These are phyloP conservation scores for Serrognathus titanus DNA, from an alignment of 2,888 invertebrate species.

Conservation along the genomic window DNA sequence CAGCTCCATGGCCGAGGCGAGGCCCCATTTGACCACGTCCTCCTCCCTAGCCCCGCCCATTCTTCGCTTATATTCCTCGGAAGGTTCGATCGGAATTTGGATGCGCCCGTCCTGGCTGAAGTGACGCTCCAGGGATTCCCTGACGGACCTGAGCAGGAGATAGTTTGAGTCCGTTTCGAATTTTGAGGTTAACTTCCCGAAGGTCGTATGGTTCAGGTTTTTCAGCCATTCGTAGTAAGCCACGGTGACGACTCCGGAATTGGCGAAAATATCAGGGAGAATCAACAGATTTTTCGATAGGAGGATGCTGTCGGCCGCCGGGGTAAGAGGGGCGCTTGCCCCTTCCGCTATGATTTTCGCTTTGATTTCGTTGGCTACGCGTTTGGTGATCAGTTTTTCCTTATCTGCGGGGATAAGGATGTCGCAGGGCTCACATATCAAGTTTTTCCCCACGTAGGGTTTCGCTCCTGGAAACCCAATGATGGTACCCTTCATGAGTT, in stretches of 20 bases:
- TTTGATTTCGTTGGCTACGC: constrained; percentile 80
- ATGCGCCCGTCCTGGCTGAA: constrained; percentile 14
- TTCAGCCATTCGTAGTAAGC: constrained; percentile 92
- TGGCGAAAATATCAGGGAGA: constrained; percentile 73
- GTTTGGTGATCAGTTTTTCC: constrained; percentile 84
- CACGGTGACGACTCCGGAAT: constrained; percentile 85
- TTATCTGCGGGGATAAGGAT: constrained; percentile 92
- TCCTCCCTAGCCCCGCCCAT: constrained; percentile 75
- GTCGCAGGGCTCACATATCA: constrained; percentile 87
- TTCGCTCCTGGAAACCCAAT: constrained; percentile 85
- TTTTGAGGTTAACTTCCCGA: constrained; percentile 81
- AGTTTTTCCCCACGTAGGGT: constrained; percentile 48
- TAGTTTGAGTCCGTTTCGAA: constrained; percentile 84
- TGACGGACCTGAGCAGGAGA: constrained; percentile 63
- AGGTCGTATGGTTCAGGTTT: constrained; percentile 86
- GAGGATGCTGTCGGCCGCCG: constrained; percentile 75
- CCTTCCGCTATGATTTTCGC: constrained; percentile 88
- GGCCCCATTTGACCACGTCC: constrained; percentile 80
- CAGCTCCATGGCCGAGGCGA: constrained; percentile 79
- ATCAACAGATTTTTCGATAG: constrained; percentile 70
- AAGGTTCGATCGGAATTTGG: constrained; percentile 56
- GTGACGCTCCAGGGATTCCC: constrained; percentile 52
- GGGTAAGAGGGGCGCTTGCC: constrained; percentile 87
- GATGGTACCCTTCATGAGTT: constrained; percentile 79
- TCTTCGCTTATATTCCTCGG: constrained; percentile 66